Conservation (phyloP, 2,113 vertebrate species). For the Pluvianellus socialis region DNA sequence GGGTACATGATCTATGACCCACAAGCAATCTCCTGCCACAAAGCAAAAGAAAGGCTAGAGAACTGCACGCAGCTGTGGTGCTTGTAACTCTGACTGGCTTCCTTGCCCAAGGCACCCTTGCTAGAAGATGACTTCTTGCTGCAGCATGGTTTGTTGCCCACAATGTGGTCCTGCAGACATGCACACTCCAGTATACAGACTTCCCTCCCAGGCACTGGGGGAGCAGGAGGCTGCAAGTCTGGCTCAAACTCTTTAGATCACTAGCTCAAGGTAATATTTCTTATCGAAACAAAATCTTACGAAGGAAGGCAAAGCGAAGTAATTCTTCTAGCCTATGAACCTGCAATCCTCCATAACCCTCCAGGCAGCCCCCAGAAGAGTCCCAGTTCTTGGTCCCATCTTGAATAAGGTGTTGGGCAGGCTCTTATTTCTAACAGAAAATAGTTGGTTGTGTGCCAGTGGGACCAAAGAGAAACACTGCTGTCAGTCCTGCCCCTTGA, state of each 20-base stretch:
- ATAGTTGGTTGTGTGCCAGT: not conserved
- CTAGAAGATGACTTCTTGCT: not conserved
- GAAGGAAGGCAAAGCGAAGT: not conserved
- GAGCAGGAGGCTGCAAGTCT: not conserved
- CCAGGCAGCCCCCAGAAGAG: not conserved
- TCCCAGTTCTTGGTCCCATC: not conserved
- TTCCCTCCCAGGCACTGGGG: not conserved
- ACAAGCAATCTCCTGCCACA: not conserved
- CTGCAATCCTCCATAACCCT: not conserved
- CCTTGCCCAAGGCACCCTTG: not conserved
- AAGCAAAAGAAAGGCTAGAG: not conserved
- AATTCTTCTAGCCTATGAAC: not conserved
- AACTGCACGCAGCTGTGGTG: not conserved
- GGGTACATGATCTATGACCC: not conserved
- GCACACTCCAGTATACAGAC: accelerated
- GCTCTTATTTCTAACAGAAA: not conserved
- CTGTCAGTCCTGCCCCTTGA: not conserved
- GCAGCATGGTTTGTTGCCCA: not conserved
- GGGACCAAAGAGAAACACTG: not conserved
- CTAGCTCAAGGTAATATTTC: not conserved
- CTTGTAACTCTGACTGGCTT: not conserved
- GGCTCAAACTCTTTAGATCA: not conserved
- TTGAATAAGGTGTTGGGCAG: not conserved
- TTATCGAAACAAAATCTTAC: not conserved
- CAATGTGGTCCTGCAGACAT: not conserved